These are phyloP conservation scores for Drosophila erecta DNA, from an alignment of 1,140 invertebrate genomes.

Conservation along the genomic window DNA sequence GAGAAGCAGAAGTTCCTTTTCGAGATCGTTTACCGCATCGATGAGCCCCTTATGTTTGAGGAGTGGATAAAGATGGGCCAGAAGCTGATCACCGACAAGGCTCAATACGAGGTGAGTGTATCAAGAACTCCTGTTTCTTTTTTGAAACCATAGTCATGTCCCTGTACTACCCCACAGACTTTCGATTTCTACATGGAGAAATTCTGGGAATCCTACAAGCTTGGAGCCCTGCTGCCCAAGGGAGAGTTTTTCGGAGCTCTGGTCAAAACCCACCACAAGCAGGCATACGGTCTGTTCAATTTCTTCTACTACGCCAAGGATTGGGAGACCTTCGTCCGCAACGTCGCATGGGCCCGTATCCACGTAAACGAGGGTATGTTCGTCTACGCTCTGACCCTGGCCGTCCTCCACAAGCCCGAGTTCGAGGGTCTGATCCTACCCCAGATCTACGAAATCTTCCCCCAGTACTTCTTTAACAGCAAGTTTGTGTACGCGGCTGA, in stretches of 20 bases:
- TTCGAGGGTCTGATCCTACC: constrained; percentile 87
- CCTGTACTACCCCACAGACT: constrained; percentile 80
- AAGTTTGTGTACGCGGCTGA: constrained; percentile 86
- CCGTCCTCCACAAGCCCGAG: constrained; percentile 86
- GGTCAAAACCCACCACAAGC: constrained; percentile 87
- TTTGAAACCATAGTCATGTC: background rate
- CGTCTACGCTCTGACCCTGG: constrained; percentile 80
- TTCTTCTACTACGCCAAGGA: constrained; percentile 85
- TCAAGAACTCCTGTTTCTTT: background rate
- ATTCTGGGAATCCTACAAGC: constrained; percentile 86
- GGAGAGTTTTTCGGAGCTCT: constrained; percentile 88
- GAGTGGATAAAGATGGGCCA: constrained; percentile 69
- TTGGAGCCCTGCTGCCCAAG: constrained; percentile 86
- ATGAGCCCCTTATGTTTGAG: constrained; percentile 76
- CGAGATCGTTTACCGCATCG: constrained; percentile 87
- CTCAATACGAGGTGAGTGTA: constrained; percentile 78
- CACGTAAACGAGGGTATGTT: constrained; percentile 87
- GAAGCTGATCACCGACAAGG: constrained; percentile 53
- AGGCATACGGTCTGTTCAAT: constrained; percentile 87
- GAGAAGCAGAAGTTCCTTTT: constrained; percentile 87
- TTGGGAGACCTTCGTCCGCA: constrained; percentile 87
- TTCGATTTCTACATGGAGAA: constrained; percentile 86
- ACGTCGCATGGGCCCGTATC: constrained; percentile 86
- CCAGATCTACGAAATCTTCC: constrained; percentile 87
- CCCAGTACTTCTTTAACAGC: constrained; percentile 87